phyloP scores from a whole-genome alignment of 2,797 vertebrate species.

The Sibirionetta formosa region DNA sequence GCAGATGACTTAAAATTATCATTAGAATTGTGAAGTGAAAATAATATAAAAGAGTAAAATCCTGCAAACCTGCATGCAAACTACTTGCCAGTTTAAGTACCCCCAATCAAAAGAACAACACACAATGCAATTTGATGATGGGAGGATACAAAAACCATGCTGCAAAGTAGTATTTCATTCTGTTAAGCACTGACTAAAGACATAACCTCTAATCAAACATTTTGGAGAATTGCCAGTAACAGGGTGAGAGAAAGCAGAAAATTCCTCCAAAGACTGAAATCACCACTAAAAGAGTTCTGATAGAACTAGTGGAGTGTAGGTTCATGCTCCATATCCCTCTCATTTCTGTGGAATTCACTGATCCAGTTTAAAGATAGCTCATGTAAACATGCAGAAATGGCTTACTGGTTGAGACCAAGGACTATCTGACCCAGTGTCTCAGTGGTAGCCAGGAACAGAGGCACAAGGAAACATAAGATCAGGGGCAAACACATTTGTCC shows the following conservation, averaged over 20 bases:
- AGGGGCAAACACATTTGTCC: neutral
- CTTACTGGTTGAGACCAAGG: neutral
- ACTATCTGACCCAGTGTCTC: neutral
- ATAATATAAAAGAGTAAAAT: neutral
- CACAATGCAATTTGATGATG: neutral
- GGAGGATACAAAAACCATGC: neutral
- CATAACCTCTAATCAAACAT: slow-evolving; percentile 8
- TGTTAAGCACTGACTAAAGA: neutral
- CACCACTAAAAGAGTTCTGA: neutral
- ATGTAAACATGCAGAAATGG: neutral
- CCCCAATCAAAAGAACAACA: neutral
- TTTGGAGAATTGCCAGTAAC: neutral
- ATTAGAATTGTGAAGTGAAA: slow-evolving; percentile 7
- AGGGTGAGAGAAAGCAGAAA: slow-evolving; percentile 11
- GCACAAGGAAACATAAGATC: neutral
- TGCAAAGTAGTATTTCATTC: slow-evolving; percentile 12
- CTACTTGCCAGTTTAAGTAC: neutral
- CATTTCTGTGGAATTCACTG: neutral
- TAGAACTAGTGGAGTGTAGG: neutral
- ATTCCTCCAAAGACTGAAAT: neutral
- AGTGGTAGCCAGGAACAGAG: neutral
- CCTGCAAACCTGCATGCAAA: neutral
- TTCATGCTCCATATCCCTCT: neutral
- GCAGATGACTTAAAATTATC: neutral
- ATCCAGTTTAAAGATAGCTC: neutral